Evolutionary conservation across 2,797 vertebrate species (phyloP), one percentile per base, ranked within the genome.

Genomic region (Urocyon cinereoargenteus): DNA sequence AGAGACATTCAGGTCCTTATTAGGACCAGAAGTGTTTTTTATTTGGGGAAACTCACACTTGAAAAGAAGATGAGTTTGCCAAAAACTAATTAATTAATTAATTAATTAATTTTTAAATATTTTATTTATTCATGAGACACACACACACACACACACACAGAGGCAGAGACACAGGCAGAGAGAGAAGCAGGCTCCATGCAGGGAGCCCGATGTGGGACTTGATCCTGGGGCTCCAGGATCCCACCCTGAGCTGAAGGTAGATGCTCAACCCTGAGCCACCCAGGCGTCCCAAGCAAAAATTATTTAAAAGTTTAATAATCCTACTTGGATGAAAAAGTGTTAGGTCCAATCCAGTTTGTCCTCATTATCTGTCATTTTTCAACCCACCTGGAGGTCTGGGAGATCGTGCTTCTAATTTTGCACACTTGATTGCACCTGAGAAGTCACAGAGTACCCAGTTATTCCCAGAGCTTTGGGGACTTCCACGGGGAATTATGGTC

Each of bases 271-370:
- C 40, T 45, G 40, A 45, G 40, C 40, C 40, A 45, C 7, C 40
- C 40, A 45, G 40, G 40, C 7, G 6, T 45, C 40, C 40, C 40
- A 45, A 45, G 40, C 40, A 45, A 45, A 45, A 94, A 36, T 66
- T 66, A 91, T n/a, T 81, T 82, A 55, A 66, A 45, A 40, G 78
- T 94, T 93, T 89, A 96, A 96, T 51, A 94, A 95, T 92, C 85
- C n/a, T 90, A 31, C 61, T 62, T 84, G 31, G 31, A 84, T 86
- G 53, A 49, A 68, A 78, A 81, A 45, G 1, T 89, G 40, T 45
- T 45, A 45, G 40, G 40, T 45, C 40, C 40, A 45, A 45, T 45
- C 40, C 40, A 45, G 40, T 45, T 45, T 45, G 40, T 45, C 40
- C 40, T 45, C 40, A 45, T 8, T 45, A 45, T 45, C 40, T 45